Evolutionary conservation across 2,797 vertebrate species (phyloP), one percentile per base, ranked within the genome.

Genomic region (Tauraco hartlaubi): DNA sequence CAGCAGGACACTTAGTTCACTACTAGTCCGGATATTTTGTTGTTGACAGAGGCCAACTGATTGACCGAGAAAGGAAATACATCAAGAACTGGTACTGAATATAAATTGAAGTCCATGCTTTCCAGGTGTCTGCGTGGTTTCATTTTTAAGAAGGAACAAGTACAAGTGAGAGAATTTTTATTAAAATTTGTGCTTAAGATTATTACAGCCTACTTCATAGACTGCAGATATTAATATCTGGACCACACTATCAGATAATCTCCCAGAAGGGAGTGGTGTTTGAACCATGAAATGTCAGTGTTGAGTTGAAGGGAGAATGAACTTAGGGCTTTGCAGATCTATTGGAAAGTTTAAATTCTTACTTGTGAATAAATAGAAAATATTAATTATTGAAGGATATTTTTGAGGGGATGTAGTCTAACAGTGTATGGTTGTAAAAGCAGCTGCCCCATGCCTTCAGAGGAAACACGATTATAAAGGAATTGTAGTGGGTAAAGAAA

Each of bases 251-350:
- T 43, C 66, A 94, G 82, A 73, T 86, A 83, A 88, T 94, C 89
- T 96, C 92, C 76, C 92, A 88, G 55, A 18, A 92, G 82, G 69
- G 63, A 91, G 33, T 69, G 80, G 79, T 90, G 88, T 94, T 94
- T 90, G 91, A 92, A 92, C 76, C 91, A 87, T 76, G 96, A 95
- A 96, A 95, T 96, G 82, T 95, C 96, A 94, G 31, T 48, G 35
- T 80, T 93, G 75, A 62, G 12, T 25, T 71, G 74, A 54, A 92
- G 74, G 28, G 92, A 7, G 23, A 92, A 93, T 49, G 90, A 91
- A 90, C 67, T 76, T n/a, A 46, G 71, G 80, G 86, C 86, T 97
- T 94, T 90, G 77, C 85, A 85, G 86, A 66, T 59, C 52, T 75
- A 64, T 87, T 85, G 71, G 35, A 67, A 94, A 96, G 67, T 95